phyloP scores from a whole-genome alignment of 2,113 vertebrate genomes.

The Platycercus adscitus region DNA sequence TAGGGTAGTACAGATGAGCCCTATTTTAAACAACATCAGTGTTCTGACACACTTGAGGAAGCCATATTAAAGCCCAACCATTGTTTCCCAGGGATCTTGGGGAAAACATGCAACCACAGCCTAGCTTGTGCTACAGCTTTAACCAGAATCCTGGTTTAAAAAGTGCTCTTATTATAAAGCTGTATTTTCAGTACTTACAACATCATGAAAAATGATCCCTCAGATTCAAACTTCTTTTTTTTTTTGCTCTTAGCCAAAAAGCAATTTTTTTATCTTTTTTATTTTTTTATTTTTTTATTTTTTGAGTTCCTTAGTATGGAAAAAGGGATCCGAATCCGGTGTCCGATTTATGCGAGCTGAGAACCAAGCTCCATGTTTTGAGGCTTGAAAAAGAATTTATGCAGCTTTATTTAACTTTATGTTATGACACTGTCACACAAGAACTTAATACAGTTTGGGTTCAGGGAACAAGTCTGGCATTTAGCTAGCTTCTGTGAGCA shows the following conservation, averaged over 20 bases:
- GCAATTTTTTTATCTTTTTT: neutral
- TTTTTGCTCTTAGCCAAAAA: constrained; percentile 40
- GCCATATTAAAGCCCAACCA: constrained; percentile 14
- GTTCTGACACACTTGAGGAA: constrained; percentile 24
- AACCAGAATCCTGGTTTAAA: neutral
- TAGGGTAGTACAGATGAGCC: neutral
- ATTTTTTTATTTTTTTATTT: too few relatives aligned
- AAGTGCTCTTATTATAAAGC: neutral
- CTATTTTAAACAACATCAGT: constrained; percentile 1
- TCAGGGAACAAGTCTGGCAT: constrained; percentile 45
- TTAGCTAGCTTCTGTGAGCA: constrained; percentile 52
- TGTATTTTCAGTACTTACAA: neutral
- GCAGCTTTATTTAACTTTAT: constrained; percentile 50
- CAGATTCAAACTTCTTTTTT: constrained; percentile 1
- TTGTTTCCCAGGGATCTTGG: neutral
- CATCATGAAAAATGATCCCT: constrained; percentile 9
- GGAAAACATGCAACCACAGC: constrained; percentile 3
- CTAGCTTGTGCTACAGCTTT: neutral
- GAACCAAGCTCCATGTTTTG: neutral
- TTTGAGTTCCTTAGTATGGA: neutral
- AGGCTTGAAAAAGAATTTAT: constrained; percentile 17
- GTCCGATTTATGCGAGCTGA: constrained; percentile 30
- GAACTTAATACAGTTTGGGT: constrained; percentile 57
- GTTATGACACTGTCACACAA: constrained; percentile 32
- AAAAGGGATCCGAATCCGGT: constrained; percentile 21